Conservation (phyloP, 1,140 invertebrate genomes). For the Oncopeltus fasciatus region DNA sequence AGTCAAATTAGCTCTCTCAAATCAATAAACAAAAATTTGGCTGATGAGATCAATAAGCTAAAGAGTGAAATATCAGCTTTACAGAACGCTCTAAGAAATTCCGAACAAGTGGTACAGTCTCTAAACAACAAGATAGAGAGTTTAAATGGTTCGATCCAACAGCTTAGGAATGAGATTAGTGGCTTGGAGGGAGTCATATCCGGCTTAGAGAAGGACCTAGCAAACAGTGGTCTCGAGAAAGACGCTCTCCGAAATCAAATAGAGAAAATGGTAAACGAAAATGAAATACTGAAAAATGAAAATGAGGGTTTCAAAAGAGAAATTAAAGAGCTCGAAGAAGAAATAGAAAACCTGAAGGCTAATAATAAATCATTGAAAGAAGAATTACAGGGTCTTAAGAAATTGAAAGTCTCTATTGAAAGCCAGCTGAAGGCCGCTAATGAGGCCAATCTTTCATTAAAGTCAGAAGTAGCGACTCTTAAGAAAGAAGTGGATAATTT, state of each 20-base stretch:
- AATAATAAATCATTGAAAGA: conserved; percentile 2
- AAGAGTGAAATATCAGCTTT: not conserved
- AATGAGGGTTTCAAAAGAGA: not conserved
- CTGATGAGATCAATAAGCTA: not conserved
- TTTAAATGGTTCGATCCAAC: not conserved
- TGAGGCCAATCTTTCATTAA: not conserved
- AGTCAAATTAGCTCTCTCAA: not conserved
- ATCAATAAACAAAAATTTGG: not conserved
- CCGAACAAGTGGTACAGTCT: not conserved
- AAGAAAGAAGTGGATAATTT: conserved; percentile 1
- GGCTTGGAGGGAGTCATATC: not conserved
- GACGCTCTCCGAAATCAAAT: not conserved
- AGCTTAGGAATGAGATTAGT: not conserved
- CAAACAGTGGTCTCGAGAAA: not conserved
- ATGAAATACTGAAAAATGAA: too few relatives aligned
- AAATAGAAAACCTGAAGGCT: not conserved
- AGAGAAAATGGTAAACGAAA: too few relatives aligned
- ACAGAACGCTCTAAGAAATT: not conserved
- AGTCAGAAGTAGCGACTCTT: not conserved
- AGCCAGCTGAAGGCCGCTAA: not conserved
- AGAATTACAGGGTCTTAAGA: conserved; percentile 8
- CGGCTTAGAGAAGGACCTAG: not conserved
- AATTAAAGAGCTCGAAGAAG: not conserved
- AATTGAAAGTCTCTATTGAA: conserved; percentile 5
- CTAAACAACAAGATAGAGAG: not conserved